Evolutionary conservation across 2,113 vertebrate genomes (phyloP).

Genomic region (Microtus pennsylvanicus): DNA sequence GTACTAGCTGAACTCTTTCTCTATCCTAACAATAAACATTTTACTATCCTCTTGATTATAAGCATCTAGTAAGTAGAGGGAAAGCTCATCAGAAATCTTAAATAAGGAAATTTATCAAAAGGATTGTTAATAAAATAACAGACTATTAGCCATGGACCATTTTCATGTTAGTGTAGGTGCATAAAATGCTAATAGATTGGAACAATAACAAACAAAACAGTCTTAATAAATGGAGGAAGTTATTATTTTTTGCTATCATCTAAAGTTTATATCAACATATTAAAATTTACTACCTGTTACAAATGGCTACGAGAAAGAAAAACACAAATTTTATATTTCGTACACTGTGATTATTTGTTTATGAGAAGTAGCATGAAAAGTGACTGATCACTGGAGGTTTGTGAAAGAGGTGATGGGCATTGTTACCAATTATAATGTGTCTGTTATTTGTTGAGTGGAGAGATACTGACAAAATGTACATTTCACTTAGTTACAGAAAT

Average conservation of each 20-base stretch:
- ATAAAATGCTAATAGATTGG: neutral
- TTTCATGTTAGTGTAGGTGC: neutral
- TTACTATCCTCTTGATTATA: neutral
- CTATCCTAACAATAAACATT: neutral
- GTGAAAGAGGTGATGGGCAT: neutral
- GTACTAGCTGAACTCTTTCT: neutral
- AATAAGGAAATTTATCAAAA: constrained; percentile 6
- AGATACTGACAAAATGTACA: neutral
- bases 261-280: constrained; percentile 41
- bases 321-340: neutral
- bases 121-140: neutral
- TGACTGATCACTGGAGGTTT: neutral
- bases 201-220: neutral
- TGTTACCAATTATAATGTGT: neutral
- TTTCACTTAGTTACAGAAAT: neutral
- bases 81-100: constrained; percentile 1
- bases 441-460: constrained; percentile 7
- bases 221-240: neutral
- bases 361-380: neutral
- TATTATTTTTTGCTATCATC: neutral
- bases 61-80: neutral
- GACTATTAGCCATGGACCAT: neutral
- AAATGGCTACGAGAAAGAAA: neutral
- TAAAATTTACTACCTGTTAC: constrained; percentile 2
- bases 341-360: neutral